Evolutionary conservation across 2,797 vertebrate genomes (phyloP).

Genomic region (Ambastaia sidthimunki): DNA sequence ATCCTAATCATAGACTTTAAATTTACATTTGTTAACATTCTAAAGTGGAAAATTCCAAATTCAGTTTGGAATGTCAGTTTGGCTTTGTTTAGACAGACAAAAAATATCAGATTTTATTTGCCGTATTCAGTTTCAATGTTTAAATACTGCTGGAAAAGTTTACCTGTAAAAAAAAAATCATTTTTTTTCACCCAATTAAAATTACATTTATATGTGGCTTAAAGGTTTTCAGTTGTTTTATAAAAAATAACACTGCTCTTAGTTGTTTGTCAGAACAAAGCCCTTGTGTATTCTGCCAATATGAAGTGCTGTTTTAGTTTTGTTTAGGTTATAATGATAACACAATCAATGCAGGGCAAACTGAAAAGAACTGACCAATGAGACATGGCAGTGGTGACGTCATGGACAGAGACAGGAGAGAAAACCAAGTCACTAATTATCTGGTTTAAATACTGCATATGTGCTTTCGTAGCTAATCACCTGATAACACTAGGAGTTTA

Average conservation of each 20-base stretch:
- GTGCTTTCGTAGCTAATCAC: conserved; percentile 35
- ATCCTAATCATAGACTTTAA: not conserved
- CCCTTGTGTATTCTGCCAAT: not conserved
- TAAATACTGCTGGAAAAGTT: too few species aligned
- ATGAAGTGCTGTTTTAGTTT: not conserved
- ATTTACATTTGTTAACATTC: not conserved
- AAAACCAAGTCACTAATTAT: conserved; percentile 35
- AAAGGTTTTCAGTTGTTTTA: too few species aligned
- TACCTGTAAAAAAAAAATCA: too few species aligned
- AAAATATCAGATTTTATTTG: not conserved
- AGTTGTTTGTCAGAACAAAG: not conserved
- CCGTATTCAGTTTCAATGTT: too few species aligned
- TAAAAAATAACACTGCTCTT: too few species aligned
- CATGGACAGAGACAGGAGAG: conserved; percentile 11
- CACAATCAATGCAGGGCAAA: not conserved
- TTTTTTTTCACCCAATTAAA: too few species aligned
- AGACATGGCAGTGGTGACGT: not conserved
- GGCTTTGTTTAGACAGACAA: not conserved
- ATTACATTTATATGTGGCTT: too few species aligned
- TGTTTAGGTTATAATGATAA: not conserved
- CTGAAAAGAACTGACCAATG: not conserved
- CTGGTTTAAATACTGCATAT: conserved; percentile 29
- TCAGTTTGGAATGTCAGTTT: conserved; percentile 9
- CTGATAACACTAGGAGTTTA: conserved; percentile 33
- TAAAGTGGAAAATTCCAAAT: conserved; percentile 6